A percentile compares a stretch with the other conserved stretches of the same genome.
phyloP scores from a whole-genome alignment of 2,797 vertebrate genomes.

The Periparus ater region DNA sequence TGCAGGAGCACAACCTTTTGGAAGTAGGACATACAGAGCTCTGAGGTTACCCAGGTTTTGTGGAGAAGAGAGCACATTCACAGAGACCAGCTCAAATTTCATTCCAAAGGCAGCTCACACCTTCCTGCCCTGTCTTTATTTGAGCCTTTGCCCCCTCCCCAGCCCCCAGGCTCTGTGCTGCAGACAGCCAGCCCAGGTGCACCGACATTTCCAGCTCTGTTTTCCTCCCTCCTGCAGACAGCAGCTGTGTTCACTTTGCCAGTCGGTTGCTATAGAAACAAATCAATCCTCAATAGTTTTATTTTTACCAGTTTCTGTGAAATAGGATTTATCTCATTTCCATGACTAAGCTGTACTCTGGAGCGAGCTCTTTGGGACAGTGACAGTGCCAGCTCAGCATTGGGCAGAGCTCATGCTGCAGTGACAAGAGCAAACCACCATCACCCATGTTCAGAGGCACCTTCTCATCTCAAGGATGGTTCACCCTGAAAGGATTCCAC shows the following conservation, averaged over 20 bases:
- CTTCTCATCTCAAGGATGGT: neutral
- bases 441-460: neutral
- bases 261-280: conserved; percentile 65
- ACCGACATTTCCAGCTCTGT: neutral
- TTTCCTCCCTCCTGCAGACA: conserved; percentile 38
- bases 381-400: neutral
- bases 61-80: neutral
- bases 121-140: neutral
- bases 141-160: neutral
- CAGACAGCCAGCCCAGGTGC: conserved; percentile 24
- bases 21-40: neutral
- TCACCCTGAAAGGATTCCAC: neutral
- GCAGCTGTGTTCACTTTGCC: conserved; percentile 44
- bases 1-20: neutral
- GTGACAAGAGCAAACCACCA: neutral
- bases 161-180: neutral
- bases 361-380: neutral
- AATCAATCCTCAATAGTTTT: conserved; percentile 66
- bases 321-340: conserved; percentile 59
- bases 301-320: conserved; percentile 66
- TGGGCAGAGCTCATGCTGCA: neutral
- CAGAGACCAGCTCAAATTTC: neutral
- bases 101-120: neutral
- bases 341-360: conserved; percentile 29
- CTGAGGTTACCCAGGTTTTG: neutral